Evolutionary conservation across 2,797 vertebrate genomes (phyloP), one percentile per base, ranked within the genome.

Genomic region (Podargus strigoides): DNA sequence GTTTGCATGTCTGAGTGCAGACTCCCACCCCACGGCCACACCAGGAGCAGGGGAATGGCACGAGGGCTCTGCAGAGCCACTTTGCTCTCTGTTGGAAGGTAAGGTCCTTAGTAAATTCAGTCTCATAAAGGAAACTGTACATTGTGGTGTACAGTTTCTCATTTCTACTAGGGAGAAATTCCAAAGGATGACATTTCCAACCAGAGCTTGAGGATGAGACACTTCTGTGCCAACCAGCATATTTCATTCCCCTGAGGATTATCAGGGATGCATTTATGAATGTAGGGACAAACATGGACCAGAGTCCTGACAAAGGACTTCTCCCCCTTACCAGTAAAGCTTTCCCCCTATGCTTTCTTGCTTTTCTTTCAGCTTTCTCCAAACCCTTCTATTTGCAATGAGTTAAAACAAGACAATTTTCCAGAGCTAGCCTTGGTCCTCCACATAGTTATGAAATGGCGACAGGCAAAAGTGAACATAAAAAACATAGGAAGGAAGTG

Each of bases 21-120:
- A 36, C 2, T 27, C 14, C 52, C n/a, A 37, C 4, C 27, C 16
- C 46, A 1, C 26, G 60, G 41, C 28, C 1, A 0, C 10, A 12
- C 37, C 19, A 17, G 39, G 66, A n/a, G 19, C 2, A 10, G 20
- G 20, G 37, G 5, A 34, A 14, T 12, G 32, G 19, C 11, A 28
- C 4, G 52, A 55, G 36, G 59, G 30, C 20, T 50, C 73, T 44
- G 28, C 32, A 28, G 68, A 66, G 14, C 13, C 20, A 24, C 68
- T 10, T 36, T 11, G 15, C 22, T 62, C 28, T 52, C 44, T 0
- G 0, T 21, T 49, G 32, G 26, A 50, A 68, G 32, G 6, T 21
- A 26, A 44, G 36, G 21, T 49, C 37, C 36, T 56, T 18, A 27
- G 36, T 12, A 37, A 46, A 19, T 8, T 23, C 20, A 14, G 6